These are phyloP conservation scores for Cotesia glomerata DNA, from an alignment of 1,140 invertebrate genomes.

Conservation along the genomic window DNA sequence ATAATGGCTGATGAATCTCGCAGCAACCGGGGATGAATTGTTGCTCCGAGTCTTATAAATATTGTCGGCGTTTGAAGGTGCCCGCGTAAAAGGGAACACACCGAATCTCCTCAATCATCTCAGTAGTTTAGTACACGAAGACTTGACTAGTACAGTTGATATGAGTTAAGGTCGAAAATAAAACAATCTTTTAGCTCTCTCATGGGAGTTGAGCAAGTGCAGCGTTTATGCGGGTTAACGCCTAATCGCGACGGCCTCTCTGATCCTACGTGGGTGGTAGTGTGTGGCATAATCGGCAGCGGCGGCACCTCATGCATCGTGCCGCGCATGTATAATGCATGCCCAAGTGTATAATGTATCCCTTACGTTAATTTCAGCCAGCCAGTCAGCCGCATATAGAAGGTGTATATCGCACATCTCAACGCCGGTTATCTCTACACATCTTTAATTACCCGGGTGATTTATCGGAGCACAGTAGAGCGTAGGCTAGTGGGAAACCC, in stretches of 20 bases:
- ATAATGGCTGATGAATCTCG: no score
- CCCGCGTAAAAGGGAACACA: not conserved
- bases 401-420: slow-evolving; percentile 31
- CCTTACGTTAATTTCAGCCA: not conserved
- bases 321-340: slow-evolving; percentile 44
- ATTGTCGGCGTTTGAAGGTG: not conserved
- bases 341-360: slow-evolving; percentile 6
- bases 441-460: slow-evolving; percentile 54
- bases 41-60: not conserved
- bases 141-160: no score
- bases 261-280: slow-evolving; percentile 34
- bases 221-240: slow-evolving; percentile 38
- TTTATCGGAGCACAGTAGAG: slow-evolving; percentile 39
- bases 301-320: slow-evolving; percentile 26
- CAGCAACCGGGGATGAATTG: no score
- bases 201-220: slow-evolving; percentile 27
- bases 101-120: no score
- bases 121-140: not conserved
- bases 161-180: no score
- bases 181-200: no score
- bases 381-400: not conserved
- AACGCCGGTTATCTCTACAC: slow-evolving; percentile 47
- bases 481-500: slow-evolving; percentile 42
- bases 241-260: slow-evolving; percentile 29
- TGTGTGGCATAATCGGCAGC: not conserved